Base-by-base conservation (phyloP, 2,113 vertebrate genomes). In the Mesoclemmys tuberculata region DNA sequence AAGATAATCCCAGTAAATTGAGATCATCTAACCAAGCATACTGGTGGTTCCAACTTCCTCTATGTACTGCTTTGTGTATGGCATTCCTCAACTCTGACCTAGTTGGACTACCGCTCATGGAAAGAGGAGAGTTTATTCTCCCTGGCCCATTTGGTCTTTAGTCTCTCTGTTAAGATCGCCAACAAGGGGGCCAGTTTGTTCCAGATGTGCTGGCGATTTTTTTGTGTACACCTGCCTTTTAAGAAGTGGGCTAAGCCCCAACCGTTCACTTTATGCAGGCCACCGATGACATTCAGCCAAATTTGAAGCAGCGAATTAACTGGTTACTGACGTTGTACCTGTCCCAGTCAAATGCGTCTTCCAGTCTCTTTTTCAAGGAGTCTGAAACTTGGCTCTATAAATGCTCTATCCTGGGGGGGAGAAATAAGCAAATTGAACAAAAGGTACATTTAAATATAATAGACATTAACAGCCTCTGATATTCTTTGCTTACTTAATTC, bases 361-460 rank as follows among this genome's bases (percentile, higher is more conserved):
- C 88, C 55, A 82, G 1, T 64, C 75, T 49, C 55, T 68, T 58
- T 68, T 95, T 90, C 38, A 85, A 49, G n/a, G 52, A 58, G 35
- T 44, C 79, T 87, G 58, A 71, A 52, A 29, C 75, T 88, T 77
- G 44, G n/a, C 64, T 94, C 58, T 61, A 64, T 51, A 48, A 91
- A 48, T 35, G 21, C 75, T 87, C 19, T 54, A 58, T 89, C 51
- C 41, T 88, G 38, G 85, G 54, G 56, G 18, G 4, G 4, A 64
- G 8, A 94, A 93, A 84, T 84, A 80, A 84, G 80, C n/a, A 80
- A 94, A 94, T 1, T 78, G 89, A 84, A 82, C 71, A 91, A 89
- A 94, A 94, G 92, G 4, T 38, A 89, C 89, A 41, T 85, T 92
- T 90, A 77, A 92, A 91, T 85, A 51, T 79, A 48, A 83, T 87